Evolutionary conservation across 2,888 invertebrate species (phyloP), one percentile per base, ranked within the genome.

Genomic region (Ichneumoninae sp.): DNA sequence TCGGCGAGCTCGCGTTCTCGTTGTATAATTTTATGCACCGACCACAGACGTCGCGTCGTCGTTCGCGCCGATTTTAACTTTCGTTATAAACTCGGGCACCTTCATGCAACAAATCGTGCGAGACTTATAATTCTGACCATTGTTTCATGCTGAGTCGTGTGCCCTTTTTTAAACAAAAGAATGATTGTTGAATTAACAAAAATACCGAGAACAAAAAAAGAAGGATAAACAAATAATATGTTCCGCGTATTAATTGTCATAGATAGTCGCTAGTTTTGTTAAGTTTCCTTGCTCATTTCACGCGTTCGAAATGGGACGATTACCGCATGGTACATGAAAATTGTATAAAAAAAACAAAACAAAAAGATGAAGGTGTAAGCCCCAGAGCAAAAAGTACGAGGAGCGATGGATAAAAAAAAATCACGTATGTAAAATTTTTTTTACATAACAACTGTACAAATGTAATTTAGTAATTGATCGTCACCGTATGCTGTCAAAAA

Each of bases 361-460:
- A 52, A 66, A 22, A 36, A 70, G 36, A 71, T n/a, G 33, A 16
- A 60, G 52, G 50, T 44, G 36, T 65, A 70, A 75, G 40, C 19
- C 66, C 57, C 70, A 26, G 50, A 44, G 69, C 47, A 33, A 65
- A 57, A n/a, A 60, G 10, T 30, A 60, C 22, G 66, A 70, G 74
- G 79, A 83, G 68, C 66, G 26, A 75, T 88, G 88, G 88, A 89
- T 89, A 90, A 16, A 47, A 47, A 73, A 19, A 71, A 83, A 83
- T 86, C 77, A 83, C 71, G 60, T 88, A 85, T 91, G 90, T 90
- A 91, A 86, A 89, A 90, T 89, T 91, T 91, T 88, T 90, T 57
- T 91, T 90, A 91, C 88, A 90, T 86, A 83, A 79, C 69, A 70
- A 89, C 88, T 91, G 91, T 92, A 92, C 89, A 92, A 90, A 89